Conservation (phyloP, 1,140 invertebrate genomes). For the Araneus ventricosus region DNA sequence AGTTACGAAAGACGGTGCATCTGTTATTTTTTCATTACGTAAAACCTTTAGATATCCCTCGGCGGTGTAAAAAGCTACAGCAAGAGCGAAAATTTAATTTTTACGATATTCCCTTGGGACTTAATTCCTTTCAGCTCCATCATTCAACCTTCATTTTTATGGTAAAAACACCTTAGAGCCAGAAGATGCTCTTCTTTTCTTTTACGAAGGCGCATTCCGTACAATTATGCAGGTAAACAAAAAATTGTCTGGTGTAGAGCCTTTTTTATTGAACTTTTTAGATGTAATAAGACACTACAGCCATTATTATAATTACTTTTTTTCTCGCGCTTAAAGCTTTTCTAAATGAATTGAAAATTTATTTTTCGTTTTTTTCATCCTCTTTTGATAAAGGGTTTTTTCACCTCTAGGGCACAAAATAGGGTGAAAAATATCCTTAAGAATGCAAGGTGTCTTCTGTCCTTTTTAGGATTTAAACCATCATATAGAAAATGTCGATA, state of each 20-base stretch:
- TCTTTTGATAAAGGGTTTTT: background rate
- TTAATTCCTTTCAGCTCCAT: slow-evolving; percentile 30
- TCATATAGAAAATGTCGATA: too few relatives aligned
- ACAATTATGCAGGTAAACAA: background rate
- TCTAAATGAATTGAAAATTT: background rate
- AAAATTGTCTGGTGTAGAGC: background rate
- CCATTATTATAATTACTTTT: background rate
- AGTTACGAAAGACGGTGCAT: background rate
- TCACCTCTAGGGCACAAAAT: background rate
- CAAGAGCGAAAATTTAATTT: background rate
- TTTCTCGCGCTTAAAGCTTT: background rate
- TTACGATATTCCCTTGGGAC: background rate
- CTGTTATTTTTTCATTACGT: background rate
- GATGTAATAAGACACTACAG: background rate
- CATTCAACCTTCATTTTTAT: slow-evolving; percentile 43
- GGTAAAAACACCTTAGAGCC: background rate
- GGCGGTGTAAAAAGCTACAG: background rate
- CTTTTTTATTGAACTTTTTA: background rate
- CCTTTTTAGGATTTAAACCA: too few relatives aligned
- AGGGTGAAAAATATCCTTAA: too few relatives aligned
- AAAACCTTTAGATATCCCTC: background rate
- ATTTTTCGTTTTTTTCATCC: background rate
- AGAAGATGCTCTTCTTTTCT: background rate
- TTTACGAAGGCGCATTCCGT: background rate
- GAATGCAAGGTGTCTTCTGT: too few relatives aligned